A percentile compares a stretch with the other conserved stretches of the same genome.
phyloP scores from a whole-genome alignment of 2,888 invertebrate genomes.

The Hirtodrosophila trivittata region DNA sequence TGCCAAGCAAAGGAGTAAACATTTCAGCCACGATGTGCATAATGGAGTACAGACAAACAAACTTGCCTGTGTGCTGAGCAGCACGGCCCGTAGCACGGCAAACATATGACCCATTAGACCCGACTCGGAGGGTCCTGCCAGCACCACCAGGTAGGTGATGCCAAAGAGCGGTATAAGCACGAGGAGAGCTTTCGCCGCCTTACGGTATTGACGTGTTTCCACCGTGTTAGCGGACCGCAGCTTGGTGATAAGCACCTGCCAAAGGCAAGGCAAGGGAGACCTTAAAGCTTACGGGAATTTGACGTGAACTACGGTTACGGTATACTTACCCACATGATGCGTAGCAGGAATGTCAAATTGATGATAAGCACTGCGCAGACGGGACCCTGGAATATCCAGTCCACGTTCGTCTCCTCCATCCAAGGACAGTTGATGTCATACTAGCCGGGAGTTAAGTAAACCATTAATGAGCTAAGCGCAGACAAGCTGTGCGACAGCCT shows the following conservation, averaged over 20 bases:
- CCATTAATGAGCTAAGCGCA: constrained; percentile 20
- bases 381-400: constrained; percentile 95
- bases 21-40: constrained; percentile 23
- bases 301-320: not conserved
- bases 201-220: constrained; percentile 95
- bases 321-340: constrained; percentile 93
- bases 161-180: constrained; percentile 97
- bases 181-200: constrained; percentile 94
- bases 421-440: constrained; percentile 88
- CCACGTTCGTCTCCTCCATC: constrained; percentile 91
- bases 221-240: constrained; percentile 94
- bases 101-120: constrained; percentile 90
- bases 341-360: constrained; percentile 91
- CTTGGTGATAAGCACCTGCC: constrained; percentile 95
- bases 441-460: constrained; percentile 60
- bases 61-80: constrained; percentile 95
- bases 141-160: constrained; percentile 93
- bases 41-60: constrained; percentile 1
- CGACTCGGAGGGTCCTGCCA: constrained; percentile 90
- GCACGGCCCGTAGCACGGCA: constrained; percentile 90
- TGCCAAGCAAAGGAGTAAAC: constrained; percentile 81
- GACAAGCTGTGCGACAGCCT: not conserved
- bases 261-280: not conserved
- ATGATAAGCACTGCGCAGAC: constrained; percentile 92
- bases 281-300: constrained; percentile 2